Evolutionary conservation across 1,140 invertebrate genomes (phyloP).

Genomic region (Calephelis nemesis): DNA sequence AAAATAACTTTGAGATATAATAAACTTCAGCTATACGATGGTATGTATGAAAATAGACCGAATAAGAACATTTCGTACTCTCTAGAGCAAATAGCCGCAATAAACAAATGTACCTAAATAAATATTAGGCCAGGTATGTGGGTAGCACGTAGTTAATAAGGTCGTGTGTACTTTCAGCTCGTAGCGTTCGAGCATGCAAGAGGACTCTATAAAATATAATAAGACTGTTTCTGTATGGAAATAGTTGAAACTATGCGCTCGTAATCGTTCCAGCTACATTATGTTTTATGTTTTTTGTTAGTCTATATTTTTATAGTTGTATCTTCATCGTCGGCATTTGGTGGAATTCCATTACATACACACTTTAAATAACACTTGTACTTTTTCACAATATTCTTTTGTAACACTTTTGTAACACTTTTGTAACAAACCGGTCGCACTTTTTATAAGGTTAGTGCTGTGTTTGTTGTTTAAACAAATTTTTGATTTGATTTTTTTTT

Average conservation of each 20-base stretch:
- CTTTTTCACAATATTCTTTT: no score
- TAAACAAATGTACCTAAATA: slow-evolving; percentile 40
- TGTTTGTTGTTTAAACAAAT: no score
- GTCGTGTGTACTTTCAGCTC: slow-evolving; percentile 50
- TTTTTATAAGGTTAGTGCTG: no score
- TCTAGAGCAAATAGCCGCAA: slow-evolving; percentile 33
- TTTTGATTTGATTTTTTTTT: no score
- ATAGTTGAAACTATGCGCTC: slow-evolving; percentile 30
- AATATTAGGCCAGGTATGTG: slow-evolving; percentile 45
- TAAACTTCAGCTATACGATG: no score
- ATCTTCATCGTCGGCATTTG: no score
- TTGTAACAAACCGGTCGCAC: no score
- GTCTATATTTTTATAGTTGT: no score
- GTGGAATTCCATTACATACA: no score
- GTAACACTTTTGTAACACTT: no score
- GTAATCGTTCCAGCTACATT: background rate
- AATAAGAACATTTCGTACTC: slow-evolving; percentile 34
- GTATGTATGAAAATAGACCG: background rate
- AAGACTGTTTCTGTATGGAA: slow-evolving; percentile 54
- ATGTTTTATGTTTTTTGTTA: background rate
- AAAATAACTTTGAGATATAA: no score
- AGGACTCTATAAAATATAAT: slow-evolving; percentile 69
- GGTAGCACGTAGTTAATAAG: slow-evolving; percentile 53
- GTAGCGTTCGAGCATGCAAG: slow-evolving; percentile 54
- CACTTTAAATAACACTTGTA: no score